A percentile compares a stretch with the other conserved stretches of the same genome.
Evolutionary conservation across 2,797 vertebrate species (phyloP).

Genomic region (Vultur gryphus): DNA sequence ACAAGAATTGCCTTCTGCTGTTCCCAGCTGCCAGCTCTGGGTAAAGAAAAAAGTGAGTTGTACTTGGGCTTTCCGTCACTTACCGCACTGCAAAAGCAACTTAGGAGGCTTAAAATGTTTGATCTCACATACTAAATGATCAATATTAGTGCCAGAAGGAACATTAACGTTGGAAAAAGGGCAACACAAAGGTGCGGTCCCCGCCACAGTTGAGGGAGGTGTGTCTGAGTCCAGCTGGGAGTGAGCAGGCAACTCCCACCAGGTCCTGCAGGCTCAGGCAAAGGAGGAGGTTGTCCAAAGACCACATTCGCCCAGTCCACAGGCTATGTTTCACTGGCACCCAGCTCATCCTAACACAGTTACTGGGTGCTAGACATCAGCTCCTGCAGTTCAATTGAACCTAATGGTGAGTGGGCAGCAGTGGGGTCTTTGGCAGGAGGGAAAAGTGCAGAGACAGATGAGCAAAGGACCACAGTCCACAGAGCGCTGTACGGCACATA

Average conservation of each 20-base stretch:
- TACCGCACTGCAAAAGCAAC: neutral
- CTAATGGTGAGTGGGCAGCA: neutral
- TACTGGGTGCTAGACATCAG: neutral
- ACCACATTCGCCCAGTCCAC: fast-evolving
- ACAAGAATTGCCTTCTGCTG: neutral
- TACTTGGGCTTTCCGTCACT: neutral
- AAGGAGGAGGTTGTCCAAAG: neutral
- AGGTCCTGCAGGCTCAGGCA: neutral
- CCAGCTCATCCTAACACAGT: neutral
- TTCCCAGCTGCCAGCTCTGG: neutral
- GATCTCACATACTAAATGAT: neutral
- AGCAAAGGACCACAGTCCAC: neutral
- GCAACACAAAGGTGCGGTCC: fast-evolving
- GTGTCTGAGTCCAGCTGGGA: neutral
- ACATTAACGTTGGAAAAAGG: neutral
- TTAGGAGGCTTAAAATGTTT: neutral
- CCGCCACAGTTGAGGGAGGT: neutral
- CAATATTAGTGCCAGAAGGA: neutral
- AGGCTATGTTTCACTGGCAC: neutral
- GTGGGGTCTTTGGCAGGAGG: neutral
- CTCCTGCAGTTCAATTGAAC: neutral
- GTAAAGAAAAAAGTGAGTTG: neutral
- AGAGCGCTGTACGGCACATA: fast-evolving
- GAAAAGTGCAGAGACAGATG: neutral
- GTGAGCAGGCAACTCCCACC: neutral